Evolutionary conservation across 2,888 invertebrate species (phyloP), one percentile per base, ranked within the genome.

Genomic region (Drosophila testacea): DNA sequence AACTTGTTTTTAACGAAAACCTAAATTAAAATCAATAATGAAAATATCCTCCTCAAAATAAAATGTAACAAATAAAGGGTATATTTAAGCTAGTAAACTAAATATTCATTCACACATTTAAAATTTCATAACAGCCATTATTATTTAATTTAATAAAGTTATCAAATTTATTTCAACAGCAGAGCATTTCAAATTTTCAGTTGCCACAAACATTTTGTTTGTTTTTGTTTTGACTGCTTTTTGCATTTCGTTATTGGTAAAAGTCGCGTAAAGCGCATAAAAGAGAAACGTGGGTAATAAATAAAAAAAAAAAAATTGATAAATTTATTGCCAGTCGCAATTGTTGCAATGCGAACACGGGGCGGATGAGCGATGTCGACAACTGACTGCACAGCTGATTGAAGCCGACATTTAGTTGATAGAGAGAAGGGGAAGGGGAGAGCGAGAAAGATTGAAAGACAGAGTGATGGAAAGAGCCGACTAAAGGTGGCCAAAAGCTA

Each of bases 301-400:
- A 88, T 79, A 82, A 69, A 54, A 60, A 16, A 16, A 16, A 16
- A 32, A 63, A 70, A 67, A 71, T 73, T 77, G 77, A 75, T 79
- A 81, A 85, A 88, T 88, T 83, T 81, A 88, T 85, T 81, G 88
- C 77, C 67, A 59, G 51, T 48, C 72, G 70, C 75, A 78, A 85
- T 73, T 77, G 79, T 69, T 77, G 70, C 75, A 67, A 57, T 65
- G 69, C 62, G 67, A 60, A 71, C 66, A 77, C 71, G 65, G 66
- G 69, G 77, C 82, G 82, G 56, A 84, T 84, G 79, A 72, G 80
- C 55, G 61, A 70, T 38, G 55, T 60, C 42, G 70, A 77, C 69
- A 73, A 48, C 70, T 73, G 79, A 79, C 72, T 72, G 75, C 75
- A 57, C 80, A 69, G 70, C 66, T 83, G 83, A 83, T 83, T 85